Evolutionary conservation across 2,888 invertebrate species (phyloP), one percentile per base, ranked within the genome.

Genomic region (Nymphalis c-album): DNA sequence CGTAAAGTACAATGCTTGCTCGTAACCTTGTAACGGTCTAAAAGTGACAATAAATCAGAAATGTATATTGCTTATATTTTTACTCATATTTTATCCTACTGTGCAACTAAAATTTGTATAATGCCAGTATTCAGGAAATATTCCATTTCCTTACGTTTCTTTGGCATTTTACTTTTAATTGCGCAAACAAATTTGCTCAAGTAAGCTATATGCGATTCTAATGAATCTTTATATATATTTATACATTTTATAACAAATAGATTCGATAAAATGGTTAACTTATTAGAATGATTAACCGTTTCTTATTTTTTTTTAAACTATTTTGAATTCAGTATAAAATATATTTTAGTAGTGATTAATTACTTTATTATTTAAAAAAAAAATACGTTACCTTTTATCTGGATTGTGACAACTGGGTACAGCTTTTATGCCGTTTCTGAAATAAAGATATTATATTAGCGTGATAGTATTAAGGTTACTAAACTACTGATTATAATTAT

Each of bases 1-100:
- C 68, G 93, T 92, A 75, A 94, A 94, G 80, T 95, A 95, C 20
- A 94, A 77, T 17, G 93, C 90, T 74, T 94, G 93, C 69, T 94
- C 88, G 71, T 92, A 84, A 20, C 93, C 93, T n/a, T 22, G 26
- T 13, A 70, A 62, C 7, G 64, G 61, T 47, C 70, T 70, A 62
- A 45, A 62, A 61, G 7, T 13, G 6, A 1, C 7, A 55, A 31
- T 6, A 55, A 31, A 55, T n/a, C 17, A 2, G 18, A 26, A 53
- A 53, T 53, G 53, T 26, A 53, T 20, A 20, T 10, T 20, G 4
- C 2, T 17, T 47, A 7, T 17, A 47, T 47, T 47, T 47, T 47
- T n/a, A 40, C 3, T 40, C 40, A 40, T 4, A 13, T 13, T 2
- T 40, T 13, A 40, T 13, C 10, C 8, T 35, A 6, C 26, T 31